These are phyloP conservation scores for Indicator indicator DNA, from an alignment of 2,113 vertebrate genomes.

Conservation along the genomic window DNA sequence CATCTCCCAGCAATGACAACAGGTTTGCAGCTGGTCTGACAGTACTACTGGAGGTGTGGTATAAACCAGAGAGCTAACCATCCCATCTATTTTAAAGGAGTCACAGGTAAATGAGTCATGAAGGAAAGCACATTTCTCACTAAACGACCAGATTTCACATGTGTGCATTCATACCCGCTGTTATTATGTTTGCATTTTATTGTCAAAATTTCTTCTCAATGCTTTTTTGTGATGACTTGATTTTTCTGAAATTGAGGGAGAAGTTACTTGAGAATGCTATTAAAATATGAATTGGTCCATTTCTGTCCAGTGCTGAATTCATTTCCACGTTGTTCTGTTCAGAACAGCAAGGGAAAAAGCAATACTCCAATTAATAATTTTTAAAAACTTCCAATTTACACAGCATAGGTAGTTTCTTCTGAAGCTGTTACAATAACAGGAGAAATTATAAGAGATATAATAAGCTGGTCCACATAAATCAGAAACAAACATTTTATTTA, in stretches of 20 bases:
- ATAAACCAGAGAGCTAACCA: neutral
- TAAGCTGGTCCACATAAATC: neutral
- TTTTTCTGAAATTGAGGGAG: neutral
- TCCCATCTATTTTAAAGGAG: neutral
- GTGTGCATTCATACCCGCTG: neutral
- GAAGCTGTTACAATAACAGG: neutral
- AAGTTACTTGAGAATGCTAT: neutral
- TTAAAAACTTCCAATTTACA: neutral
- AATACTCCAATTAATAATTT: neutral
- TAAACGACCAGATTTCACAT: neutral
- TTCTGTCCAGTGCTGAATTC: neutral
- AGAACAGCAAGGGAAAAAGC: neutral
- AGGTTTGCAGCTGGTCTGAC: neutral
- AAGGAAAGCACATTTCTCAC: neutral
- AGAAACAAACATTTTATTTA: neutral
- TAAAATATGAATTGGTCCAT: neutral
- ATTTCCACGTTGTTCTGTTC: neutral
- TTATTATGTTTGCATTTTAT: neutral
- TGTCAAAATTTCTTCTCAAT: neutral
- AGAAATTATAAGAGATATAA: neutral
- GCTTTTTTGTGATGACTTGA: neutral
- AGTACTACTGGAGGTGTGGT: too few species aligned
- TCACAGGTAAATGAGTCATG: neutral
- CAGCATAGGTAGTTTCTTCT: neutral
- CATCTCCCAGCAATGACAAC: neutral